Base-by-base conservation (phyloP, 2,888 invertebrate genomes). In the Thymelicus acteon region DNA sequence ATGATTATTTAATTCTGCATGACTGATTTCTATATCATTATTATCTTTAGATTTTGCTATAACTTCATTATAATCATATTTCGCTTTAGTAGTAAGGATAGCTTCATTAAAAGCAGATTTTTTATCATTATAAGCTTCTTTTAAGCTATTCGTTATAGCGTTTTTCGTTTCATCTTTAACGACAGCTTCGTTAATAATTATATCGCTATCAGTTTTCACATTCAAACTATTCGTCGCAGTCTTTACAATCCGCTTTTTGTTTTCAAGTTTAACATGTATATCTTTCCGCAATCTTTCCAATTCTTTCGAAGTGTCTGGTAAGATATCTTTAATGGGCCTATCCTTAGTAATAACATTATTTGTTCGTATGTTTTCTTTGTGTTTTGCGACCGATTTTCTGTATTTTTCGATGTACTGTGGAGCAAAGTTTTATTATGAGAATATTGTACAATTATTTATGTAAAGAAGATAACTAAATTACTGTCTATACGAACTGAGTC, bases 351-450 rank as follows among this genome's bases (percentile, higher is more conserved):
- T 84, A 0, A 93, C 74, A 6, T 84, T 81, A 0, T 86, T 83
- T 6, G 85, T 86, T 2, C 82, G 75, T 19, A 94, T 88, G 0
- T 88, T 84, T 19, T 75, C 74, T 73, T 90, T 86, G 73, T 94
- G 92, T 6, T 76, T 68, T 0, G 75, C 74, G 0, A 94, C 90
- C 0, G 93, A 83, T 0, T 76, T 69, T 0, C 82, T 81, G 76
- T 91, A 94, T 67, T 89, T 89, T 7, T 87, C 79, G 8, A 92
- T 81, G 74, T 87, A 87, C 94, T 94, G 88, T 52, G 79, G 84
- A 74, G 60, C 63, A 73, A 67, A 61, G 31, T 44, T 19, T 10
- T 12, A 44, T 7, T 44, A 44, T 44, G 3, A 10, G 10, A 44
- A 44, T 44, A 12, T 12, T 10, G 44, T 44, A 10, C 8, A 44